Conservation (phyloP, 2,113 vertebrate genomes). For the Ophiodon elongatus region DNA sequence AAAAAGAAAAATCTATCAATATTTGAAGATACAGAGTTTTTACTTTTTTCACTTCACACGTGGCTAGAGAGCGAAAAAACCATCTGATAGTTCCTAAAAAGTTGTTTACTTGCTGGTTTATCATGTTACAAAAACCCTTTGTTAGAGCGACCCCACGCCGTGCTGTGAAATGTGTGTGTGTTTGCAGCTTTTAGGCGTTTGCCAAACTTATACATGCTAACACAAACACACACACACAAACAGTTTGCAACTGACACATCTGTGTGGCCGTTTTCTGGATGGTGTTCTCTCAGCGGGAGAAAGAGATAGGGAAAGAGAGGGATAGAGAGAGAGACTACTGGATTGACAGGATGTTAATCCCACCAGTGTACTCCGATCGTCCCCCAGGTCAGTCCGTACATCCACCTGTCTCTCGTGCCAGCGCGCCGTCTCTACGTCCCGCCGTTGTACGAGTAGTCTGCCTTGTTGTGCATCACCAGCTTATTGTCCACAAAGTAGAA, state of each 20-base stretch:
- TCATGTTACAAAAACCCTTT: slow-evolving; percentile 36
- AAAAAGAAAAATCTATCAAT: slow-evolving; percentile 54
- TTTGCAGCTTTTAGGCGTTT: slow-evolving; percentile 22
- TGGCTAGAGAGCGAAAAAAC: slow-evolving; percentile 40
- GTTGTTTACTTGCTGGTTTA: slow-evolving; percentile 57
- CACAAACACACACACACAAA: slow-evolving; percentile 33
- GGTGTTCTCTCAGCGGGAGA: slow-evolving; percentile 24
- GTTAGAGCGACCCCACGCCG: background rate
- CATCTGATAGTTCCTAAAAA: slow-evolving; percentile 23
- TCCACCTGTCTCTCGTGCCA: slow-evolving; percentile 43
- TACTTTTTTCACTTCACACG: slow-evolving; percentile 21
- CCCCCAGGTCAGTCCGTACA: slow-evolving; percentile 48
- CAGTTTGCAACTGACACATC: slow-evolving; percentile 2
- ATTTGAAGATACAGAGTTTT: slow-evolving; percentile 9
- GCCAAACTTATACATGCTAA: background rate
- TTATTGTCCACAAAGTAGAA: slow-evolving; percentile 99
- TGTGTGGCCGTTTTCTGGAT: slow-evolving; percentile 24
- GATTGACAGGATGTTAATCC: slow-evolving; percentile 40
- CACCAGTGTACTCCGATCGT: slow-evolving; percentile 44
- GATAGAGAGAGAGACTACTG: slow-evolving; percentile 10
- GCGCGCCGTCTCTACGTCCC: slow-evolving; percentile 82
- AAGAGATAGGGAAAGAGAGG: slow-evolving; percentile 12
- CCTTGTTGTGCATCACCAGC: slow-evolving; percentile 99
- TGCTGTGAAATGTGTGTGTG: slow-evolving; percentile 4
- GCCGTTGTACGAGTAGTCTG: slow-evolving; percentile 98